A percentile compares a stretch with the other conserved stretches of the same genome.
These are phyloP conservation scores for Panagrolaimus sp. DNA, from an alignment of 1,140 invertebrate species.

Conservation along the genomic window DNA sequence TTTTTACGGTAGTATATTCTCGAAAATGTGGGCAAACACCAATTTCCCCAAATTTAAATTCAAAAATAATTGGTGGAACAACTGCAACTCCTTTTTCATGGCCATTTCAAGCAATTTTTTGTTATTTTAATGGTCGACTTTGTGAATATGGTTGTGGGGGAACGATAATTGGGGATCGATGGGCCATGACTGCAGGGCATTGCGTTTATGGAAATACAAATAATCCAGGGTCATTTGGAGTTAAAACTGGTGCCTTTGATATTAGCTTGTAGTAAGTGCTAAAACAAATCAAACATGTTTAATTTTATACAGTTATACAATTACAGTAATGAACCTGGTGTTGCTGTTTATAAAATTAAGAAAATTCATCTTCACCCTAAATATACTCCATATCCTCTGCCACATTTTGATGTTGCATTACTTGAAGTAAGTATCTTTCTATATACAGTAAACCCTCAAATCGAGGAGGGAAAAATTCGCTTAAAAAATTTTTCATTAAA, in stretches of 20 bases:
- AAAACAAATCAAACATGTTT: too few species aligned
- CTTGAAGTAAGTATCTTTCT: conserved; percentile 13
- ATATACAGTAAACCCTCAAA: too few species aligned
- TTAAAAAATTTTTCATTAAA: too few species aligned
- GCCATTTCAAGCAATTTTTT: not conserved
- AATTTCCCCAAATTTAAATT: not conserved
- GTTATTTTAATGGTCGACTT: not conserved
- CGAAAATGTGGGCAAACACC: conserved; percentile 8
- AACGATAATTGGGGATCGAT: not conserved
- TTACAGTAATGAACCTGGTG: not conserved
- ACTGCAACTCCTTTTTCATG: not conserved
- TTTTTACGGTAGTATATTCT: too few species aligned
- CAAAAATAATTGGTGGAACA: not conserved
- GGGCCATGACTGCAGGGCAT: not conserved
- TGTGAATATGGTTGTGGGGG: not conserved
- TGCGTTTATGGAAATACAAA: not conserved
- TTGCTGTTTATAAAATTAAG: not conserved
- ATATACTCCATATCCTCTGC: not conserved
- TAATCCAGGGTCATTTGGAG: not conserved
- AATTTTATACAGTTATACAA: too few species aligned
- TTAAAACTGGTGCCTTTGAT: not conserved
- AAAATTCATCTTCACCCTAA: conserved; percentile 1
- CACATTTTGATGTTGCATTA: conserved; percentile 12
- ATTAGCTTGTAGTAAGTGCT: too few species aligned
- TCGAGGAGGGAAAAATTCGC: too few species aligned